Conservation (phyloP, 2,888 invertebrate genomes). For the Xanthia togata region DNA sequence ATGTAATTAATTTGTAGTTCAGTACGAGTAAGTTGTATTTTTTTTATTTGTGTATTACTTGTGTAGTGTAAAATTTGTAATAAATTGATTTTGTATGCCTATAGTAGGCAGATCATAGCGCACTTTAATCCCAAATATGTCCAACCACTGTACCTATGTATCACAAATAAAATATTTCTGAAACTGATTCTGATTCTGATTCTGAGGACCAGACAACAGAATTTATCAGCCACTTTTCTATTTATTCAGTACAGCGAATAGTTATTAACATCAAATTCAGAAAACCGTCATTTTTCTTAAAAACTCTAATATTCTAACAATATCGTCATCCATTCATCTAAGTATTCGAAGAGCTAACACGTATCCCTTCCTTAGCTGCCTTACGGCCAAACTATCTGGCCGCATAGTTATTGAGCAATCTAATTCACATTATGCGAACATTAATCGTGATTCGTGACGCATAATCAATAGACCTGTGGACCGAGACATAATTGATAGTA, state of each 20-base stretch:
- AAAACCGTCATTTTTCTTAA: background rate
- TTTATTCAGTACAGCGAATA: background rate
- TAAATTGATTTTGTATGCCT: too few species aligned
- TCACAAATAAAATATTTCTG: too few species aligned
- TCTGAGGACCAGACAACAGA: too few species aligned
- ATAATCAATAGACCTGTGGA: slow-evolving; percentile 25
- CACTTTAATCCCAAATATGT: too few species aligned
- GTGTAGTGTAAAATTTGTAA: too few species aligned
- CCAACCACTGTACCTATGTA: too few species aligned
- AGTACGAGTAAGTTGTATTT: too few species aligned
- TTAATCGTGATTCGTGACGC: slow-evolving; percentile 25
- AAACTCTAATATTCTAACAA: background rate
- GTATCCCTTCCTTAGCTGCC: background rate
- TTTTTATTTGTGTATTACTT: too few species aligned
- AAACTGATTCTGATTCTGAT: too few species aligned
- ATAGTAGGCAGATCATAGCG: too few species aligned
- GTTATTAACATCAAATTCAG: background rate
- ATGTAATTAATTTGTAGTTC: too few species aligned
- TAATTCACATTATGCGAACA: slow-evolving; percentile 16
- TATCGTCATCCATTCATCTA: background rate
- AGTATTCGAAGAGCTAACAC: background rate
- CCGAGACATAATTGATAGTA: background rate
- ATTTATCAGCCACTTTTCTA: background rate
- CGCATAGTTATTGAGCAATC: background rate
- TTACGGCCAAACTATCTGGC: background rate